Percentiles rank a stretch among this genome's conserved stretches.
Conservation (phyloP, 2,113 vertebrate species). For the Pseudonaja textilis region DNA sequence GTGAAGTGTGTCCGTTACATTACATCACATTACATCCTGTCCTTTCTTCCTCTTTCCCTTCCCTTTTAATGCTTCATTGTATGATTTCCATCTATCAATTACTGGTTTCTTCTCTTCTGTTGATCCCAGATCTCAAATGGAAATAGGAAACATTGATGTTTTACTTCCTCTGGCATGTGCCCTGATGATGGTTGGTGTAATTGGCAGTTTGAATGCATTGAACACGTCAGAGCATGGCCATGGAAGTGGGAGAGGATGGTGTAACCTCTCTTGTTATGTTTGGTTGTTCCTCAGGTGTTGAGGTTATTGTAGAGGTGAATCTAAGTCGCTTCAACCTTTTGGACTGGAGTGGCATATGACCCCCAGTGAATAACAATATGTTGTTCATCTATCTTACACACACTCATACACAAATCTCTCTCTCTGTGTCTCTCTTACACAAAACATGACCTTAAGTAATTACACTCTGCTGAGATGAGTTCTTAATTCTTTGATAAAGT, state of each 20-base stretch:
- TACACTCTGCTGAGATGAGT: not conserved
- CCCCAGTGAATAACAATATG: not conserved
- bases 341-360: not conserved
- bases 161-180: not conserved
- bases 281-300: not conserved
- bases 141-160: not conserved
- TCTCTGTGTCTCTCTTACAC: too few species aligned
- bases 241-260: not conserved
- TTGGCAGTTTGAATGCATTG: not conserved
- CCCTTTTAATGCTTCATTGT: not conserved
- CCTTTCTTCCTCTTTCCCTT: not conserved
- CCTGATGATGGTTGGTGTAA: not conserved
- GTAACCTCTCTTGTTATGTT: not conserved
- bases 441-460: not conserved
- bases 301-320: not conserved
- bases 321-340: not conserved
- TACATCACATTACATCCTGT: not conserved
- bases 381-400: not conserved
- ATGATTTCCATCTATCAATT: not conserved
- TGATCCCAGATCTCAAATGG: not conserved
- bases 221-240: not conserved
- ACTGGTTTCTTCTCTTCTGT: not conserved
- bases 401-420: too few species aligned
- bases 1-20: not conserved
- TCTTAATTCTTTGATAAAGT: not conserved